Conservation (phyloP, 2,113 vertebrate genomes). For the Globicephala melas region DNA sequence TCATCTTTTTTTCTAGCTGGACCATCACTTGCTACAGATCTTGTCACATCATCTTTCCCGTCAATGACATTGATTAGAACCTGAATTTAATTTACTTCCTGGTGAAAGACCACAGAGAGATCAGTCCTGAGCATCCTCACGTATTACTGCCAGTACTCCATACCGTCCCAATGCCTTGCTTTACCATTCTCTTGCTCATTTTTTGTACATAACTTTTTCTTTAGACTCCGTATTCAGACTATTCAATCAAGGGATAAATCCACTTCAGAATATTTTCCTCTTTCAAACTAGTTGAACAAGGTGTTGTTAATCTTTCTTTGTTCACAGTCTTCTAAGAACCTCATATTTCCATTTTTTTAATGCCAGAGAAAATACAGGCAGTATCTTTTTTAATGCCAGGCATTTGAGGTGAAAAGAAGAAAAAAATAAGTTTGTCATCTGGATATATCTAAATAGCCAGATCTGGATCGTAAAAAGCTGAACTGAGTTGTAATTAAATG, state of each 20-base stretch:
- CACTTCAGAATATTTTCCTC: not conserved
- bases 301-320: not conserved
- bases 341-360: not conserved
- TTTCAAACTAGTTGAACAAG: not conserved
- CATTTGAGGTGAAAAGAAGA: not conserved
- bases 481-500: not conserved
- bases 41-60: not conserved
- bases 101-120: not conserved
- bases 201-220: not conserved
- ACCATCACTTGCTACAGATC: not conserved
- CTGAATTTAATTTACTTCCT: not conserved
- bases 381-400: not conserved
- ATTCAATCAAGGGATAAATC: not conserved
- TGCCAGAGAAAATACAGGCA: not conserved
- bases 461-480: not conserved
- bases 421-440: not conserved
- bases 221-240: not conserved
- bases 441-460: not conserved
- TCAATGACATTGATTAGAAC: not conserved
- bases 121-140: fast-evolving
- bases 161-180: not conserved
- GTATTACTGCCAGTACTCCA: fast-evolving
- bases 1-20: not conserved
- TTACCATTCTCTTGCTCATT: not conserved
- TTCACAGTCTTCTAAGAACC: not conserved